Evolutionary conservation across 2,888 invertebrate genomes (phyloP), one percentile per base, ranked within the genome.

Genomic region (Leucophora obtusa): DNA sequence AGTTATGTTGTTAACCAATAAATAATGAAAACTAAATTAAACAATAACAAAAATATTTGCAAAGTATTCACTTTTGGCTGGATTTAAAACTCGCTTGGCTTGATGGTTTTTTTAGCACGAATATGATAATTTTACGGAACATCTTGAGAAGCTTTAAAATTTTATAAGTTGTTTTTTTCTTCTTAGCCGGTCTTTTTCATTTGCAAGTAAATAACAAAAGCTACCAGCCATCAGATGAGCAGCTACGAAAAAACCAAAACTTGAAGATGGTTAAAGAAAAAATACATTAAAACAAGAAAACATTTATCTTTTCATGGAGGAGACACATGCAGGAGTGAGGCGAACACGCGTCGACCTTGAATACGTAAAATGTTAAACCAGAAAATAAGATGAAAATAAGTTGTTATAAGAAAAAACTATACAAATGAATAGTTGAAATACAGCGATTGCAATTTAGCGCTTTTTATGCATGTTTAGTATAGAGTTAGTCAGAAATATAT

Each of bases 91-190:
- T 53, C 54, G 71, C 33, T 77, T 78, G 24, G 47, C 54, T 66
- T 56, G 9, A 56, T 56, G 28, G 33, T 8, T 15, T n/a, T 82
- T 86, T 88, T 88, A 88, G 85, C 87, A 84, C 79, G 74, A 70
- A 84, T 83, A 85, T 86, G 88, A 84, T 88, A 88, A 88, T 86
- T 87, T 87, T 82, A 82, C 83, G 72, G 81, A 81, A 81, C 65
- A 73, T 65, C 47, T 62, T 60, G 65, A 47, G 63, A 6, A 63
- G 69, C 38, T 73, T 59, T 17, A 38, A 28, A 6, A 69, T 50
- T 60, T 33, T 38, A 63, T 60, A 47, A n/a, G 11, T 38, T 47
- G 43, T 56, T 66, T 66, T 35, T 58, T 14, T 15, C 9, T n/a
- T 47, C 14, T 56, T 43, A 66, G 81, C 60, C 58, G 73, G 56